Evolutionary conservation across 2,113 vertebrate species (phyloP).

Genomic region (Channa maculata): DNA sequence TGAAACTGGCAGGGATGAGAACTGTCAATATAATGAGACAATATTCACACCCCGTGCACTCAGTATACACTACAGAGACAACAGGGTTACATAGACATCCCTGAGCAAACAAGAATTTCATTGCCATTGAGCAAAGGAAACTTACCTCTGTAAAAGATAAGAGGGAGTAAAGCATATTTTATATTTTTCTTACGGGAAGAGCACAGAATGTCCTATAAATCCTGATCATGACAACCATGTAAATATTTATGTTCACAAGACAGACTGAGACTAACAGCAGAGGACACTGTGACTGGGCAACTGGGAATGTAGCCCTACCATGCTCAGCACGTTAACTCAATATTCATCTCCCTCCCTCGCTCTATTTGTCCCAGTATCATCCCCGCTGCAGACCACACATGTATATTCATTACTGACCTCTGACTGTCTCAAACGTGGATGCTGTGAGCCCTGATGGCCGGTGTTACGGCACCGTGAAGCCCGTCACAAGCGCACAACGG

Average conservation of each 20-base stretch:
- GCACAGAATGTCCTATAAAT: conserved; percentile 74
- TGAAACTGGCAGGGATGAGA: conserved; percentile 70
- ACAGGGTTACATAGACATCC: conserved; percentile 52
- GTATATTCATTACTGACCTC: conserved; percentile 82
- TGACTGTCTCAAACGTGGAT: conserved; percentile 59
- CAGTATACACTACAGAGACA: conserved; percentile 55
- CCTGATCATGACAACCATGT: conserved; percentile 74
- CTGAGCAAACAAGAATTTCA: conserved; percentile 62
- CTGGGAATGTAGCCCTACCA: conserved; percentile 60
- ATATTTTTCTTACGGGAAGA: conserved; percentile 64
- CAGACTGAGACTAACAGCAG: conserved; percentile 75
- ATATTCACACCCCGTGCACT: conserved; percentile 68
- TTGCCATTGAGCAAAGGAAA: conserved; percentile 52
- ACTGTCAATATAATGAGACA: conserved; percentile 78
- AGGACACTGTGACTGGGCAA: conserved; percentile 73
- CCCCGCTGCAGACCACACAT: conserved; percentile 71
- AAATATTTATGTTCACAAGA: conserved; percentile 82
- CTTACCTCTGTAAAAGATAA: conserved; percentile 53
- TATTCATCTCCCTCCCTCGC: conserved; percentile 75
- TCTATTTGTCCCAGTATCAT: conserved; percentile 64
- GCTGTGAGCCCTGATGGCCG: conserved; percentile 53
- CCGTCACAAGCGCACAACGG: conserved; percentile 36
- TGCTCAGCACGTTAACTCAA: conserved; percentile 73
- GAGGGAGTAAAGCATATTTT: conserved; percentile 55
- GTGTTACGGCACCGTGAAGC: conserved; percentile 51